Conservation (phyloP, 2,888 invertebrate species). For the Apoderus coryli region DNA sequence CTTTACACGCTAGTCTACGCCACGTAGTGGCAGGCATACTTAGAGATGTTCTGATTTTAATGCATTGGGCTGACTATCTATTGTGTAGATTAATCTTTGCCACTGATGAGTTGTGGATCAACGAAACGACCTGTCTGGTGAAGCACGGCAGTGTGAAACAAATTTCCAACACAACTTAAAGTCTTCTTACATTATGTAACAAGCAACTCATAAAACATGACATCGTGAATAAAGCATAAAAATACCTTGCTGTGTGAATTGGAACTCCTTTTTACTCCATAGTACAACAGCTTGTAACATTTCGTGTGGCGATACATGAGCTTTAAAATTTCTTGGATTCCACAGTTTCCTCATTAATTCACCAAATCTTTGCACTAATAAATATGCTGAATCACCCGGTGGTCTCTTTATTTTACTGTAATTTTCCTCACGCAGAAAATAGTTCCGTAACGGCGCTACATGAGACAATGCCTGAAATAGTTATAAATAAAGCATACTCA, state of each 20-base stretch:
- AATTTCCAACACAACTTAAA: no score
- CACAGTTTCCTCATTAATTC: conserved; percentile 94
- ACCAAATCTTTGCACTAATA: conserved; percentile 85
- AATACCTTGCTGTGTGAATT: conserved; percentile 93
- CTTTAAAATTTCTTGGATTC: conserved; percentile 98
- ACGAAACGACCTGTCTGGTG: no score
- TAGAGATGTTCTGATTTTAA: no score
- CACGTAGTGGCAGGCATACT: no score
- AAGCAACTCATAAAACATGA: no score
- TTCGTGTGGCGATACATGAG: conserved; percentile 99
- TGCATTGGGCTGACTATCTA: no score
- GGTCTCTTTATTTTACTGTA: conserved; percentile 80
- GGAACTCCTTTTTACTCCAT: conserved; percentile 93
- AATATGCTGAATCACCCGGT: conserved; percentile 87
- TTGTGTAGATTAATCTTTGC: no score
- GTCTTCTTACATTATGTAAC: no score
- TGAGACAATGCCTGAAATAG: conserved; percentile 74
- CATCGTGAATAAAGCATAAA: no score
- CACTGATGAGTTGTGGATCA: no score
- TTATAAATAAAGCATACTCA: conserved; percentile 6
- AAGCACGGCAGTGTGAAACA: no score
- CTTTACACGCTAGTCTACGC: no score
- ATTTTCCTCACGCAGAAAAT: conserved; percentile 87
- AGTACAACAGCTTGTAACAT: conserved; percentile 98
- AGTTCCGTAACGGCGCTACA: conserved; percentile 87